Conservation (phyloP, 2,797 vertebrate species). For the Crotalus adamanteus region DNA sequence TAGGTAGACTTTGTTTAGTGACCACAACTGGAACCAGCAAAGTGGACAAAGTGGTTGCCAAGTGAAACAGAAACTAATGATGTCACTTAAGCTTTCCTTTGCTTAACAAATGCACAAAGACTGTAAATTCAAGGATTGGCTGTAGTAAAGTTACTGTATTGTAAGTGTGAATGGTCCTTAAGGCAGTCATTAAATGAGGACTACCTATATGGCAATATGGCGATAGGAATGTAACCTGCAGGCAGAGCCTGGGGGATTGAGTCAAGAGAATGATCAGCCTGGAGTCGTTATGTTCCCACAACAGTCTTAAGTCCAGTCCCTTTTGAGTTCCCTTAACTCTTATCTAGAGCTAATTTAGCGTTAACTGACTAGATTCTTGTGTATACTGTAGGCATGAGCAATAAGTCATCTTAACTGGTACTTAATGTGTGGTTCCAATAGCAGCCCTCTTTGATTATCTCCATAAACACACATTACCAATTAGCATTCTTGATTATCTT, state of each 20-base stretch:
- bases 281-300: not conserved
- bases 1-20: not conserved
- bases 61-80: not conserved
- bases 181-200: not conserved
- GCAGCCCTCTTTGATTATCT: not conserved
- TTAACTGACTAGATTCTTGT: not conserved
- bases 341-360: not conserved
- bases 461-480: not conserved
- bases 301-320: not conserved
- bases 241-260: no score
- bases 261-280: not conserved
- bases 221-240: not conserved
- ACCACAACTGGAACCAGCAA: not conserved
- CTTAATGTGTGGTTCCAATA: not conserved
- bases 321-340: not conserved
- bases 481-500: not conserved
- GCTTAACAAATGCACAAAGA: not conserved
- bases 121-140: not conserved
- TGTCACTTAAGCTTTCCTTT: not conserved
- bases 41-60: not conserved
- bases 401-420: not conserved
- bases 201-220: not conserved
- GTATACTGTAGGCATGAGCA: not conserved
- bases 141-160: not conserved
- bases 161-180: not conserved